Evolutionary conservation across 2,888 invertebrate genomes (phyloP).

Genomic region (Pandemis corylana): DNA sequence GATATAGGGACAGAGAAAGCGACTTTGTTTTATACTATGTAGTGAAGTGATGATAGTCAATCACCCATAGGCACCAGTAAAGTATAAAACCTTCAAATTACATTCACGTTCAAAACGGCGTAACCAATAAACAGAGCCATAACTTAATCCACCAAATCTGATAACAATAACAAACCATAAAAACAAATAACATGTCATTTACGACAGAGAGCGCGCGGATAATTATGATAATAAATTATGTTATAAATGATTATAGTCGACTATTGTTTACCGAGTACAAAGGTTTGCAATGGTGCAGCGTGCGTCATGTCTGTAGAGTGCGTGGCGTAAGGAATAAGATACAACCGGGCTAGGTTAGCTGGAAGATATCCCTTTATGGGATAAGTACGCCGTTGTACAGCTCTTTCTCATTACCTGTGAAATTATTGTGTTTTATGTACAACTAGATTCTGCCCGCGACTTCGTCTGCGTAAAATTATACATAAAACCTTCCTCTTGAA

Average conservation of each 20-base stretch:
- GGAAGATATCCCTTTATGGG: no score
- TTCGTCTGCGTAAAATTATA: no score
- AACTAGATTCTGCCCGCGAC: no score
- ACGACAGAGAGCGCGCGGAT: background rate
- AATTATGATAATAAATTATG: constrained; percentile 8
- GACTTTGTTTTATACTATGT: no score
- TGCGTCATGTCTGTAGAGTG: constrained; percentile 5
- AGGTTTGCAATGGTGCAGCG: constrained; percentile 12
- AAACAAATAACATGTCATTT: constrained; percentile 17
- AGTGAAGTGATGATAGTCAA: no score
- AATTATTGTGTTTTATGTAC: no score
- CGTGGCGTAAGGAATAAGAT: background rate
- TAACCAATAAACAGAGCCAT: background rate
- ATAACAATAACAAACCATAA: constrained; percentile 8
- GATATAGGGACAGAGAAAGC: no score
- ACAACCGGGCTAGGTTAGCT: background rate
- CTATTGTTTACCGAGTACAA: constrained; percentile 18
- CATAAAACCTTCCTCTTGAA: no score
- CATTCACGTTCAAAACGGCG: background rate
- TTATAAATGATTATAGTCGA: constrained; percentile 10
- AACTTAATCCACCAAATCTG: background rate
- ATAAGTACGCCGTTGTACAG: no score
- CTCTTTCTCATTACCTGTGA: no score
- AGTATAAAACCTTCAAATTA: no score
- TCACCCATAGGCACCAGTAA: no score